Evolutionary conservation across 2,888 invertebrate genomes (phyloP).

Genomic region (Crioceris asparagi): DNA sequence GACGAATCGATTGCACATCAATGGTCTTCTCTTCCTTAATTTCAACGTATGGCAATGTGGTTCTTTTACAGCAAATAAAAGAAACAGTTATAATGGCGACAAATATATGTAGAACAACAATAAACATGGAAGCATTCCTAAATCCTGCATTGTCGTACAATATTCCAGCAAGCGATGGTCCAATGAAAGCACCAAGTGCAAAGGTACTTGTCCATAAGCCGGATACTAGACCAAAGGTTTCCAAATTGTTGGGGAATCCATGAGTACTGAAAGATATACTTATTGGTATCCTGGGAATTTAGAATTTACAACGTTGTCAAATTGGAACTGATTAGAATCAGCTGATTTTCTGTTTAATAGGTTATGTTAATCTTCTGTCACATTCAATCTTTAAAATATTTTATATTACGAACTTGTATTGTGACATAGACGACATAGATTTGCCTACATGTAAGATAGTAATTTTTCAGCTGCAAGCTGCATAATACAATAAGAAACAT

Average conservation of each 20-base stretch:
- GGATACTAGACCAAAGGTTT: conserved; percentile 82
- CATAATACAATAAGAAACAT: no score
- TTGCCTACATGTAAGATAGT: no score
- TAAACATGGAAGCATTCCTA: conserved; percentile 56
- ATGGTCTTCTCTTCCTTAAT: conserved; percentile 43
- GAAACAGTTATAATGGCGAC: conserved; percentile 43
- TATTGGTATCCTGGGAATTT: no score
- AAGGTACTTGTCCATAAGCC: conserved; percentile 87
- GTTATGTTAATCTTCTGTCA: no score
- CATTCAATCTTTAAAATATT: no score
- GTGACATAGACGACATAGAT: no score
- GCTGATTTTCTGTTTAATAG: no score
- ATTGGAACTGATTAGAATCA: no score
- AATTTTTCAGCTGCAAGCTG: no score
- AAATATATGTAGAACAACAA: conserved; percentile 52
- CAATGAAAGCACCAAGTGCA: conserved; percentile 78
- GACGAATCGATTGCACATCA: conserved; percentile 32
- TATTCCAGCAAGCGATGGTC: conserved; percentile 65
- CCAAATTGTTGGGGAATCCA: conserved; percentile 73
- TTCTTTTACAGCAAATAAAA: conserved; percentile 37
- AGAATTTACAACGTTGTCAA: no score
- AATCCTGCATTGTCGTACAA: conserved; percentile 66
- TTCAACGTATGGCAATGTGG: conserved; percentile 31
- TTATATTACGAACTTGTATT: no score
- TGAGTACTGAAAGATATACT: conserved; percentile 43